phyloP scores from a whole-genome alignment of 2,797 vertebrate species.

The Poeciliopsis gracilis region DNA sequence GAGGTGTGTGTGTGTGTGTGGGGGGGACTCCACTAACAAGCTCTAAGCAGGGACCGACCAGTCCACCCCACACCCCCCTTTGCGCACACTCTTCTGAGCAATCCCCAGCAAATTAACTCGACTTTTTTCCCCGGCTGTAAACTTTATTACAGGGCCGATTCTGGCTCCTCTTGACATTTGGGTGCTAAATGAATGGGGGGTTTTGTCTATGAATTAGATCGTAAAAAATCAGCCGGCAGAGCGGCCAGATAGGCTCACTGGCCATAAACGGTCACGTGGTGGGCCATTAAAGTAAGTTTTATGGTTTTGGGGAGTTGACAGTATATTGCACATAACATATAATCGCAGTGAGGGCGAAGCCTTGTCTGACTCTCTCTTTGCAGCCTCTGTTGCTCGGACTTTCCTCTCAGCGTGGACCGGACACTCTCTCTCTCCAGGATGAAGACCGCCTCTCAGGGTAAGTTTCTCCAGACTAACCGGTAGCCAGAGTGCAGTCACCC shows the following conservation, averaged over 20 bases:
- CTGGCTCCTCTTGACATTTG: slow-evolving; percentile 95
- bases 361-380: slow-evolving; percentile 97
- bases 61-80: slow-evolving; percentile 77
- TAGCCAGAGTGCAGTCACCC: slow-evolving; percentile 68
- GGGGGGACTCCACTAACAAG: slow-evolving; percentile 77
- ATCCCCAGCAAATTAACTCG: slow-evolving; percentile 86
- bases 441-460: slow-evolving; percentile 86
- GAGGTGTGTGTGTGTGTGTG: background rate
- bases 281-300: slow-evolving; percentile 99
- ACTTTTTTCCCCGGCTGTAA: slow-evolving; percentile 91
- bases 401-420: slow-evolving; percentile 67
- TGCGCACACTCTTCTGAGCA: slow-evolving; percentile 80
- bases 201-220: slow-evolving; percentile 99
- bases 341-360: slow-evolving; percentile 96
- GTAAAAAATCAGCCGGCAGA: slow-evolving; percentile 98
- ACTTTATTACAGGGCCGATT: slow-evolving; percentile 94
- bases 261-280: slow-evolving; percentile 99
- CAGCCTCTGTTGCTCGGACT: slow-evolving; percentile 85
- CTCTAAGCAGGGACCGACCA: slow-evolving; percentile 82
- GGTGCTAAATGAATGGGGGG: slow-evolving; percentile 96
- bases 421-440: slow-evolving; percentile 80
- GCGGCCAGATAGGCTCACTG: slow-evolving; percentile 99
- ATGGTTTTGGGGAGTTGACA: slow-evolving; percentile 99
- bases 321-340: slow-evolving; percentile 99
- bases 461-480: slow-evolving; percentile 79